Evolutionary conservation across 2,797 vertebrate genomes (phyloP).

Genomic region (Ctenosaura bakeri): DNA sequence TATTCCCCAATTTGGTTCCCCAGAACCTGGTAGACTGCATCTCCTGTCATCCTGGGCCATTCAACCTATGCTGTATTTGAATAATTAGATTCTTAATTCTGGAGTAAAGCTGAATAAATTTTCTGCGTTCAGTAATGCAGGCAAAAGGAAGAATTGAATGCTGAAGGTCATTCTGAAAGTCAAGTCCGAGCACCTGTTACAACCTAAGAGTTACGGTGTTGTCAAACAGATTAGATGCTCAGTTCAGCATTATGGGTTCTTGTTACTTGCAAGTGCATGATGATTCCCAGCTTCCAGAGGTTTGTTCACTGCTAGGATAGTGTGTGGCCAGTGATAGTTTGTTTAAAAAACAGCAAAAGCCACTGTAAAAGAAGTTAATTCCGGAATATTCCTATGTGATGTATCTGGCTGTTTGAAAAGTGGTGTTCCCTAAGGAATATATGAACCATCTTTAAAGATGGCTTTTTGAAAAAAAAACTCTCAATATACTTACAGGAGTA

Average conservation of each 20-base stretch:
- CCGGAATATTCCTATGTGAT: background rate
- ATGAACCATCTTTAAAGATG: background rate
- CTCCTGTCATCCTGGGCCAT: too few species aligned
- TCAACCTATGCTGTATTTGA: background rate
- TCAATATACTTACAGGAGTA: background rate
- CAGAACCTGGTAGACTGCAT: background rate
- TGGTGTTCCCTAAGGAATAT: background rate
- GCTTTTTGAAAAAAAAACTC: too few species aligned
- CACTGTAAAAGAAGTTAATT: background rate
- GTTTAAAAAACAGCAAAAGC: background rate
- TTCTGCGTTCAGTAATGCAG: background rate
- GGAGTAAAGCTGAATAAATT: background rate
- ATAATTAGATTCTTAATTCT: background rate
- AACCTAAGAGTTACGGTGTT: background rate
- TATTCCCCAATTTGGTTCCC: background rate
- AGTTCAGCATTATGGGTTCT: background rate
- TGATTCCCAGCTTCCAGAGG: background rate
- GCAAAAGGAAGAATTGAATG: background rate
- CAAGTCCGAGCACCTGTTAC: background rate
- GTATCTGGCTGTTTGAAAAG: background rate
- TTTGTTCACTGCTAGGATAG: background rate
- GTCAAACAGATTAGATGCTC: background rate
- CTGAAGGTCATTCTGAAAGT: background rate
- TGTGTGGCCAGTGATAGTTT: background rate
- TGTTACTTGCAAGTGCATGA: background rate